Conservation (phyloP, 2,888 invertebrate species). For the Listrodromus nycthemerus region DNA sequence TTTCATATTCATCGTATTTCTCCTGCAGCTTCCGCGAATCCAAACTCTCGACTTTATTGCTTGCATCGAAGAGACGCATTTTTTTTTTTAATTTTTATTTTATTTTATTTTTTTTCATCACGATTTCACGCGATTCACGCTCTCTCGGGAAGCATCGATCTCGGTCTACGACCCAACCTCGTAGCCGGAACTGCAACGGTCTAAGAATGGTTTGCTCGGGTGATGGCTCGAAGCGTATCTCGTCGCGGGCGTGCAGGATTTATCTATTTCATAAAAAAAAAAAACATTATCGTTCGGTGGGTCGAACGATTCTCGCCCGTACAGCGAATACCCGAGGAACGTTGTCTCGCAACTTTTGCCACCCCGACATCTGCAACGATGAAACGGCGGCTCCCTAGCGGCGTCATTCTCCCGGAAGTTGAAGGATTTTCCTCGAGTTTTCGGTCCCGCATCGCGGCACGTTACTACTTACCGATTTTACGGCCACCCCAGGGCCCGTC, state of each 20-base stretch:
- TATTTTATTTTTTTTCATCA: neutral
- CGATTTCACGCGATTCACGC: slow-evolving; percentile 37
- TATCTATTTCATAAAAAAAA: slow-evolving; percentile 1
- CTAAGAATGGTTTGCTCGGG: slow-evolving; percentile 8
- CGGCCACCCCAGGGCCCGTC: slow-evolving; percentile 41
- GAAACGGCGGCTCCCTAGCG: slow-evolving; percentile 31
- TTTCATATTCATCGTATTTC: slow-evolving; percentile 49
- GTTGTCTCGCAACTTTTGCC: slow-evolving; percentile 42
- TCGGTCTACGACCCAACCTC: neutral
- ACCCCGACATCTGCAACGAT: slow-evolving; percentile 33
- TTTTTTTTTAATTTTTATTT: slow-evolving; percentile 19
- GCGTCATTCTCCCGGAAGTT: slow-evolving; percentile 40
- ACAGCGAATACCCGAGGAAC: neutral
- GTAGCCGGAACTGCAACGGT: slow-evolving; percentile 26
- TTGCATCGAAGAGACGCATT: slow-evolving; percentile 8
- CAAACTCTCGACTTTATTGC: slow-evolving; percentile 43
- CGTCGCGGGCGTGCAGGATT: neutral
- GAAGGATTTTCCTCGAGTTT: slow-evolving; percentile 40
- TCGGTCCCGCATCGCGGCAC: slow-evolving; percentile 23
- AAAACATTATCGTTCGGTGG: neutral
- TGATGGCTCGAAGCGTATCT: neutral
- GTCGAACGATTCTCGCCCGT: neutral
- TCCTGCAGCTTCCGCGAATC: slow-evolving; percentile 48
- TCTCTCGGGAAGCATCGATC: slow-evolving; percentile 13
- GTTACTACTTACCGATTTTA: slow-evolving; percentile 64